Conservation (phyloP, 2,888 invertebrate species). For the Reticulitermes lucifugus region DNA sequence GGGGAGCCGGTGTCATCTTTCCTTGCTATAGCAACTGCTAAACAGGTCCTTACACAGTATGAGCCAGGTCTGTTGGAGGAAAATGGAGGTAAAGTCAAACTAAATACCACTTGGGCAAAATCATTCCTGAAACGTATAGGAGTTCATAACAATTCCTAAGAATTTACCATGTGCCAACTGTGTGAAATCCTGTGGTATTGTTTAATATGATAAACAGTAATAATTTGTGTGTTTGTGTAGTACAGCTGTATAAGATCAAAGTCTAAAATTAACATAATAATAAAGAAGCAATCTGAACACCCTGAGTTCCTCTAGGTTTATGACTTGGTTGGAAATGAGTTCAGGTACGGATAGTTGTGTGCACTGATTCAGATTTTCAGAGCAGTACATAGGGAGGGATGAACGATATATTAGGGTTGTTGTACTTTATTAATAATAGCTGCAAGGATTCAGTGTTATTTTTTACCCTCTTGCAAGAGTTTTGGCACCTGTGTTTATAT, state of each 20-base stretch:
- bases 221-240: background rate
- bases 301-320: no score
- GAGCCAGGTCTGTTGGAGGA: slow-evolving; percentile 61
- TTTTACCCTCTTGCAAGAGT: no score
- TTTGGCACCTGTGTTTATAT: no score
- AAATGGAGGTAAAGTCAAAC: slow-evolving; percentile 61
- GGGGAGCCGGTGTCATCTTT: slow-evolving; percentile 59
- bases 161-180: background rate
- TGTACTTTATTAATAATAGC: no score
- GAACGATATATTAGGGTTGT: no score
- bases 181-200: background rate
- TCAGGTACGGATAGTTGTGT: no score
- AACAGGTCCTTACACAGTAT: slow-evolving; percentile 60
- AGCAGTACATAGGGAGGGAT: no score
- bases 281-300: no score
- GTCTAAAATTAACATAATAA: no score
- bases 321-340: no score
- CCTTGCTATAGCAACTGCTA: slow-evolving; percentile 60
- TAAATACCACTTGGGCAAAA: slow-evolving; percentile 63
- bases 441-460: no score
- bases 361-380: no score
- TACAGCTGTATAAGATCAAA: background rate
- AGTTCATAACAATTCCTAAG: slow-evolving; percentile 45
- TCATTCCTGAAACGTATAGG: slow-evolving; percentile 58
- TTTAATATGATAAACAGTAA: background rate